phyloP scores from a whole-genome alignment of 2,113 vertebrate genomes.

The Ifrita kowaldi region DNA sequence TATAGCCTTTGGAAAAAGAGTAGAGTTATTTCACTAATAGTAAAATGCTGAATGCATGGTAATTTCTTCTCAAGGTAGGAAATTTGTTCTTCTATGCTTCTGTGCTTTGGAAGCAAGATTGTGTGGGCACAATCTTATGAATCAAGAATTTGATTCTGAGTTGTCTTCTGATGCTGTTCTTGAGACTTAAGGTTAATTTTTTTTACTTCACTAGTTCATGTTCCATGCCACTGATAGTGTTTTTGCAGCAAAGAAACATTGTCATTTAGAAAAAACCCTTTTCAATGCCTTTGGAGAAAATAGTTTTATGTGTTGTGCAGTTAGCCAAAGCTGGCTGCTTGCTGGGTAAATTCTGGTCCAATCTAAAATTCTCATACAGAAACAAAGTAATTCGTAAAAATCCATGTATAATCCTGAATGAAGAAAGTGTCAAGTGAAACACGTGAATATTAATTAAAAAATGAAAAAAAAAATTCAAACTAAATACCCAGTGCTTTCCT shows the following conservation, averaged over 20 bases:
- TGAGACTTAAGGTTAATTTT: background rate
- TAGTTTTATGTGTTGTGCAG: background rate
- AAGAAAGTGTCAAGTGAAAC: background rate
- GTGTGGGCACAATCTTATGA: background rate
- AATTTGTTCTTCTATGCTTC: background rate
- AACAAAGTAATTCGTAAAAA: background rate
- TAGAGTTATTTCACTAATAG: background rate
- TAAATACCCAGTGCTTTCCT: background rate
- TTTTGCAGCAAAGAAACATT: background rate
- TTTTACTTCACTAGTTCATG: background rate
- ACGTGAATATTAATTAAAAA: background rate
- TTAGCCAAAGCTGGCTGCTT: background rate
- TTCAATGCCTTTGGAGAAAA: background rate
- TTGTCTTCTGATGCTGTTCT: background rate
- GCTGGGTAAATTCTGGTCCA: background rate
- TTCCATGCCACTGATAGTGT: background rate
- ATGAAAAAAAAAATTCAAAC: rapidly evolving
- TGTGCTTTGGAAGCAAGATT: background rate
- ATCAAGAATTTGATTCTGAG: background rate
- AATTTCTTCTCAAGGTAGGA: background rate
- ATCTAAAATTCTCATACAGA: background rate
- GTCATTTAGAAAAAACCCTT: background rate
- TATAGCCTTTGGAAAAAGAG: background rate
- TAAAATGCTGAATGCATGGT: background rate
- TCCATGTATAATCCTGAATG: rapidly evolving